Conservation (phyloP, 2,113 vertebrate genomes). For the Corvus cornix region DNA sequence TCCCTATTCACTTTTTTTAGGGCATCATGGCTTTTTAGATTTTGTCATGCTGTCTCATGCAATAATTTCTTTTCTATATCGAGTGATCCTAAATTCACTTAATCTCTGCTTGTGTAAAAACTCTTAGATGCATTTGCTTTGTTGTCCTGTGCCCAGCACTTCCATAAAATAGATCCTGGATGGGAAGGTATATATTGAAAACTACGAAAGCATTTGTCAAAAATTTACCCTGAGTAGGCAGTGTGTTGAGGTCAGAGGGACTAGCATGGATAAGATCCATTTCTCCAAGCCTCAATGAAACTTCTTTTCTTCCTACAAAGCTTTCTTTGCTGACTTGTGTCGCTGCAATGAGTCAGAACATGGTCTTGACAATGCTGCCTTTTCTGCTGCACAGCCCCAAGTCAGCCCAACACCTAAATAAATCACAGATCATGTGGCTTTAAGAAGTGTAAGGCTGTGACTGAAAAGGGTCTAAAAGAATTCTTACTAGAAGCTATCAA, state of each 20-base stretch:
- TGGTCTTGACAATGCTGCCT: fast-evolving
- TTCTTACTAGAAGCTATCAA: neutral
- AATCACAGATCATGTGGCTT: neutral
- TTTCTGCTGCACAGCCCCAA: neutral
- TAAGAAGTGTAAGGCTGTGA: neutral
- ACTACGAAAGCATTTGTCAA: neutral
- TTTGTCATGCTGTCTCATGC: neutral
- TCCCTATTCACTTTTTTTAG: neutral
- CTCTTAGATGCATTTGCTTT: neutral
- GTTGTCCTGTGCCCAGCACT: neutral
- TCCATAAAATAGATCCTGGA: neutral
- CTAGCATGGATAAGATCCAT: neutral
- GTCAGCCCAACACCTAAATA: neutral
- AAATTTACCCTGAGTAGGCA: neutral
- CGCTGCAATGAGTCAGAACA: neutral
- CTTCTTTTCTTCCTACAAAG: neutral
- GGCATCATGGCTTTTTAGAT: neutral
- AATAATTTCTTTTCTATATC: neutral
- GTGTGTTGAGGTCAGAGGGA: neutral
- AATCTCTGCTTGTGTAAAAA: neutral
- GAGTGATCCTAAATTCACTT: neutral
- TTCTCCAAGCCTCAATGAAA: neutral
- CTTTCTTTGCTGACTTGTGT: neutral
- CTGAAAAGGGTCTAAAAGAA: neutral
- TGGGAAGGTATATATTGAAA: neutral